These are phyloP conservation scores for Anseranas semipalmata DNA, from an alignment of 2,113 vertebrate species.

Conservation along the genomic window DNA sequence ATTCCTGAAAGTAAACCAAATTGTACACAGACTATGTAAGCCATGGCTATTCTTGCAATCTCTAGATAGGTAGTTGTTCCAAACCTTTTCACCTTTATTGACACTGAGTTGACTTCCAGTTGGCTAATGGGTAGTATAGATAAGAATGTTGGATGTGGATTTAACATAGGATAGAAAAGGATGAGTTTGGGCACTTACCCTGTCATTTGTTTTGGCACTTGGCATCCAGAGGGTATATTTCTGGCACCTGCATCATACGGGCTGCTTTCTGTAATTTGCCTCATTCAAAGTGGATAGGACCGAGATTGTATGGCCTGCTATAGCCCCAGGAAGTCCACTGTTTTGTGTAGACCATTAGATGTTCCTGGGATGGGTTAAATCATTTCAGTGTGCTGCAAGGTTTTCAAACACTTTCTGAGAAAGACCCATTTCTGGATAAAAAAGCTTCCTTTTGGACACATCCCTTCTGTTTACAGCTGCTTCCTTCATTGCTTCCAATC, in stretches of 20 bases:
- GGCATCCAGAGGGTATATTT: neutral
- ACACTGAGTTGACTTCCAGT: neutral
- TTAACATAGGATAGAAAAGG: neutral
- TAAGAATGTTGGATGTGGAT: neutral
- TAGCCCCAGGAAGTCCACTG: neutral
- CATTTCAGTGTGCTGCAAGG: neutral
- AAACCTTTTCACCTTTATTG: neutral
- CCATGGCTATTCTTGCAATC: neutral
- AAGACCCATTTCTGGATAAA: neutral
- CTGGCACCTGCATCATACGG: neutral
- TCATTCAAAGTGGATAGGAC: neutral
- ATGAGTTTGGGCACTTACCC: neutral
- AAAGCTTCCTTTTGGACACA: neutral
- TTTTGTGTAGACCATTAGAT: neutral
- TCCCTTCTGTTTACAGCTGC: constrained; percentile 18
- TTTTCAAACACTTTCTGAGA: constrained; percentile 13
- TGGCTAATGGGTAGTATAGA: neutral
- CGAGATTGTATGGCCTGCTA: neutral
- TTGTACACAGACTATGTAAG: neutral
- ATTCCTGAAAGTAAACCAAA: constrained; percentile 1
- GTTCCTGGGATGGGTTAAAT: neutral
- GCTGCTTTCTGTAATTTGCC: neutral
- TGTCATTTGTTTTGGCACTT: neutral
- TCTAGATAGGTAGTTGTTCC: neutral
- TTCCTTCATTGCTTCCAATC: neutral